These are phyloP conservation scores for Heterochromis multidens DNA, from an alignment of 2,113 vertebrate species.

Conservation along the genomic window DNA sequence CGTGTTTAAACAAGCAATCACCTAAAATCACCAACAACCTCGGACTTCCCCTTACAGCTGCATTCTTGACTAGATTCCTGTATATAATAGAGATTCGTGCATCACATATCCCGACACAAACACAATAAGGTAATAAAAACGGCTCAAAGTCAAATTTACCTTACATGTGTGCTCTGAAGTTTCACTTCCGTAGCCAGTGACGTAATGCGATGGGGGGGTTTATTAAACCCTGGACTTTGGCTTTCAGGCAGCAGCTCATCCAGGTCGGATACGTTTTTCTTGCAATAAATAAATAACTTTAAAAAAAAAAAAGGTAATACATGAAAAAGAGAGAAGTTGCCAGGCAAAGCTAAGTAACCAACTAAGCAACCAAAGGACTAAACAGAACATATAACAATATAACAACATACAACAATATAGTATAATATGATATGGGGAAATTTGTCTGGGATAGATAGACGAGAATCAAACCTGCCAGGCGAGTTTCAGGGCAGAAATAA, in stretches of 20 bases:
- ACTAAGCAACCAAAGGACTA: background rate
- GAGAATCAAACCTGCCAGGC: too few species aligned
- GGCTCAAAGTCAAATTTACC: slow-evolving; percentile 50
- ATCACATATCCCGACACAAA: background rate
- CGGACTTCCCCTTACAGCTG: background rate
- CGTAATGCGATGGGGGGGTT: fast-evolving
- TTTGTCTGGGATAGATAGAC: too few species aligned
- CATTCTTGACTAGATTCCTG: background rate
- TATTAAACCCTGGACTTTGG: background rate
- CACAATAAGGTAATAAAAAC: background rate
- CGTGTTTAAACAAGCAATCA: slow-evolving; percentile 3
- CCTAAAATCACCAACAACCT: background rate
- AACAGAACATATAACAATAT: background rate
- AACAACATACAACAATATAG: too few species aligned
- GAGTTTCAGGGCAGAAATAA: fast-evolving
- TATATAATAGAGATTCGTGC: background rate
- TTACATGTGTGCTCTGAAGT: slow-evolving; percentile 8
- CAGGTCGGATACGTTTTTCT: background rate
- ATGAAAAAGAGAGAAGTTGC: too few species aligned
- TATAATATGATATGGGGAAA: too few species aligned
- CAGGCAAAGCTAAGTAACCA: background rate
- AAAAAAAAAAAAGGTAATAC: background rate
- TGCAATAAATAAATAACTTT: background rate
- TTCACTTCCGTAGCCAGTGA: slow-evolving; percentile 51
- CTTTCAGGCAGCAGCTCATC: background rate